phyloP scores from a whole-genome alignment of 2,797 vertebrate genomes.

The Ceryle rudis region DNA sequence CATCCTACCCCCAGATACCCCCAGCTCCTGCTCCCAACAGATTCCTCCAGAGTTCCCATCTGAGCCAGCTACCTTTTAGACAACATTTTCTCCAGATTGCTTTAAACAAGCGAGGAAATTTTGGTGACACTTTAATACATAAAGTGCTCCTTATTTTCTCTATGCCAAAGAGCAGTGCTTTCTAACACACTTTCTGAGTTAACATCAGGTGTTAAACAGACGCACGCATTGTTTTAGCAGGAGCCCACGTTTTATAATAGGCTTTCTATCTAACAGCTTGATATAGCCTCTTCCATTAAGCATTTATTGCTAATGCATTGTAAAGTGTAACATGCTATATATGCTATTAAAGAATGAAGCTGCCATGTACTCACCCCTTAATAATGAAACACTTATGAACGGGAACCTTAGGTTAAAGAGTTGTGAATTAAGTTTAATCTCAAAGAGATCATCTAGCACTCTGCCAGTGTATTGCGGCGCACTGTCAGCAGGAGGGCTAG shows the following conservation, averaged over 20 bases:
- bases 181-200: slow-evolving; percentile 45
- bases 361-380: slow-evolving; percentile 34
- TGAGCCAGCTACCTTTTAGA: slow-evolving; percentile 27
- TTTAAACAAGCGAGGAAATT: slow-evolving; percentile 56
- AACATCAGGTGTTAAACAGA: slow-evolving; percentile 70
- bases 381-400: slow-evolving; percentile 56
- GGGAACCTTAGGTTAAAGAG: slow-evolving; percentile 24
- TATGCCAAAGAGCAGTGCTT: slow-evolving; percentile 12
- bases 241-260: slow-evolving; percentile 62
- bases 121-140: slow-evolving; percentile 69
- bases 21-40: accelerated
- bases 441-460: not conserved
- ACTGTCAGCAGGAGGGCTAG: not conserved
- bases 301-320: slow-evolving; percentile 73
- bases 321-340: slow-evolving; percentile 51
- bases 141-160: slow-evolving; percentile 64
- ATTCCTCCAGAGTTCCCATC: not conserved
- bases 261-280: slow-evolving; percentile 73
- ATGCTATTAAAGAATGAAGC: slow-evolving; percentile 55
- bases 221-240: slow-evolving; percentile 25
- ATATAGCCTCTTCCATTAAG: slow-evolving; percentile 70
- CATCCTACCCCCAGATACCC: not conserved
- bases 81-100: slow-evolving; percentile 7
- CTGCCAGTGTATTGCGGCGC: accelerated
- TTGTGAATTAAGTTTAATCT: slow-evolving; percentile 62